phyloP scores from a whole-genome alignment of 2,797 vertebrate species.

The Nannoperca australis region DNA sequence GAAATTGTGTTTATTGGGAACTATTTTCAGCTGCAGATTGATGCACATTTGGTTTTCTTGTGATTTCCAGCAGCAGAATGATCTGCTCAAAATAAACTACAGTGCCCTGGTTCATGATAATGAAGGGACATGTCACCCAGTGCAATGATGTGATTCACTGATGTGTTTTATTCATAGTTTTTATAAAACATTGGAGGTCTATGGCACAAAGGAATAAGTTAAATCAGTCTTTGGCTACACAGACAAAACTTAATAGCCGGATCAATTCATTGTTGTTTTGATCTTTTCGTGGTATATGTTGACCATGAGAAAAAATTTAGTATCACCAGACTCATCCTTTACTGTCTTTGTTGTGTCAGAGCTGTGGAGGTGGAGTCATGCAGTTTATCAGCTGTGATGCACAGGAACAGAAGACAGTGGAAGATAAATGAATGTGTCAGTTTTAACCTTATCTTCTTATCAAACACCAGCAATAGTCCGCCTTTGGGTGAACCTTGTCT shows the following conservation, averaged over 20 bases:
- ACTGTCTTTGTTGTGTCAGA: not conserved
- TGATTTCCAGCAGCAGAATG: not conserved
- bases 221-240: not conserved
- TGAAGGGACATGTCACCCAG: not conserved
- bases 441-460: conserved; percentile 50
- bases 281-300: not conserved
- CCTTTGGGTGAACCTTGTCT: conserved; percentile 11
- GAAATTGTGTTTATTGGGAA: not conserved
- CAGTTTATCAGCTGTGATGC: conserved; percentile 49
- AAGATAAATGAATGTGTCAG: conserved; percentile 26
- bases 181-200: too few species aligned
- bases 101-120: not conserved
- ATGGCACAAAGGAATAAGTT: not conserved
- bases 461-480: conserved; percentile 25
- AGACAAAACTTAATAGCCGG: not conserved
- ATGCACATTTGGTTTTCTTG: not conserved
- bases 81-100: not conserved
- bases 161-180: not conserved
- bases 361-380: conserved; percentile 17
- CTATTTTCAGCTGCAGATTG: not conserved
- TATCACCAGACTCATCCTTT: not conserved
- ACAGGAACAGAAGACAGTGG: conserved; percentile 31
- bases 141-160: not conserved
- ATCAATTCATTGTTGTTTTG: not conserved
- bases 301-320: not conserved